Evolutionary conservation across 2,888 invertebrate species (phyloP).

Genomic region (Dermolepida albohirtum): DNA sequence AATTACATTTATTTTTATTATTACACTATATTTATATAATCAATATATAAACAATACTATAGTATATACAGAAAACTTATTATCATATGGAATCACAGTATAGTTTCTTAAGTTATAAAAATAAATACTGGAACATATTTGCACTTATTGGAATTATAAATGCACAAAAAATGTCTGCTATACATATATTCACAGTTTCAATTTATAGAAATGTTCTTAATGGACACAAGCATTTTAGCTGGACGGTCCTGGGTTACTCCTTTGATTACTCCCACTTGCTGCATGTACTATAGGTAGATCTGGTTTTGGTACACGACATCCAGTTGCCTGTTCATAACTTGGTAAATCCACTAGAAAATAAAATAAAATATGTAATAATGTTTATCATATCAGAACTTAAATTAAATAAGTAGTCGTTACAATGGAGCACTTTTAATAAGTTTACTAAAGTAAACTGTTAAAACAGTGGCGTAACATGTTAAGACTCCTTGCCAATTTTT

Average conservation of each 20-base stretch:
- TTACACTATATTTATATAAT: not conserved
- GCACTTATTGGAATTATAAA: too few relatives aligned
- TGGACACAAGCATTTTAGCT: constrained; percentile 4
- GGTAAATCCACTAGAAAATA: constrained; percentile 36
- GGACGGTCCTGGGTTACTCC: constrained; percentile 27
- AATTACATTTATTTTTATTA: too few relatives aligned
- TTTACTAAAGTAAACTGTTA: too few relatives aligned
- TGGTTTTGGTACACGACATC: constrained; percentile 25
- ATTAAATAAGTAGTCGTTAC: too few relatives aligned
- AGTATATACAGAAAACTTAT: constrained; percentile 12
- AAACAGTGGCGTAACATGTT: too few relatives aligned
- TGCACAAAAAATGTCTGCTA: too few relatives aligned
- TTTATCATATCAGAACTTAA: too few relatives aligned
- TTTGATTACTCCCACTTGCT: not conserved
- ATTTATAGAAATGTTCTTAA: not conserved
- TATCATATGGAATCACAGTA: not conserved
- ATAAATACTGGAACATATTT: too few relatives aligned
- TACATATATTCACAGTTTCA: too few relatives aligned
- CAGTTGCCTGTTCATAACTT: constrained; percentile 38
- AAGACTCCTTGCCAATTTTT: too few relatives aligned
- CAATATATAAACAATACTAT: not conserved
- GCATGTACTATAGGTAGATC: constrained; percentile 28
- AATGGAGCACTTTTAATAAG: too few relatives aligned
- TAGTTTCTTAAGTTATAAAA: too few relatives aligned
- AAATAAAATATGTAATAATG: constrained; percentile 8